Evolutionary conservation across 2,888 invertebrate species (phyloP), one percentile per base, ranked within the genome.

Genomic region (Oligia fasciuncula): DNA sequence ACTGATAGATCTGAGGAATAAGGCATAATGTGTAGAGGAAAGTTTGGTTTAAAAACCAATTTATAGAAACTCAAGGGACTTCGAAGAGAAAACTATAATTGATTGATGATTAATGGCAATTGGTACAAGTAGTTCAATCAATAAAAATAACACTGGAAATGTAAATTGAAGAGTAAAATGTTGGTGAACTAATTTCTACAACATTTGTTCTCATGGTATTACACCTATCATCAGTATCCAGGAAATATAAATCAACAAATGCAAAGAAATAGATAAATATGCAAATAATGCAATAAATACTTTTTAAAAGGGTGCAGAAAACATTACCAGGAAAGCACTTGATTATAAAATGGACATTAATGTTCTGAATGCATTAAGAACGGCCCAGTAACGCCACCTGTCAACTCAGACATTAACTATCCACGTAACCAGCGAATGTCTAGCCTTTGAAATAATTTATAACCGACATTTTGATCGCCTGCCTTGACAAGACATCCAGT

Each of bases 361-460:
- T 29, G 65, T 81, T 54, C 35, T 49, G 29, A 81, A 65, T 57
- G 14, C 54, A 73, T 49, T 84, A 46, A 65, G 63, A 83, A 67
- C 51, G 83, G 60, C 13, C 51, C 13, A 71, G 79, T 84, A 76
- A 86, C 67, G 73, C 79, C 78, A 75, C 69, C 73, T 86, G 83
- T 79, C 84, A 76, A 71, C 70, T 73, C 6, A 9, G 35, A 73
- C 66, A 57, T 72, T 68, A 84, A 81, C 83, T 81, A 82, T 51
- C 40, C 49, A 51, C 14, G 65, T 40, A 75, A 43, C 65, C 13
- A 66, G 74, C 23, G 14, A 86, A 73, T 70, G 83, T 76, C 73
- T 77, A 65, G 70, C 66, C 60, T 78, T 77, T 77, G 54, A 78
- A 70, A 77, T 83, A 69, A 80, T 84, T 75, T 76, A 80, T 69